Evolutionary conservation across 2,888 invertebrate species (phyloP), one percentile per base, ranked within the genome.

Genomic region (Taphrorychus bicolor): DNA sequence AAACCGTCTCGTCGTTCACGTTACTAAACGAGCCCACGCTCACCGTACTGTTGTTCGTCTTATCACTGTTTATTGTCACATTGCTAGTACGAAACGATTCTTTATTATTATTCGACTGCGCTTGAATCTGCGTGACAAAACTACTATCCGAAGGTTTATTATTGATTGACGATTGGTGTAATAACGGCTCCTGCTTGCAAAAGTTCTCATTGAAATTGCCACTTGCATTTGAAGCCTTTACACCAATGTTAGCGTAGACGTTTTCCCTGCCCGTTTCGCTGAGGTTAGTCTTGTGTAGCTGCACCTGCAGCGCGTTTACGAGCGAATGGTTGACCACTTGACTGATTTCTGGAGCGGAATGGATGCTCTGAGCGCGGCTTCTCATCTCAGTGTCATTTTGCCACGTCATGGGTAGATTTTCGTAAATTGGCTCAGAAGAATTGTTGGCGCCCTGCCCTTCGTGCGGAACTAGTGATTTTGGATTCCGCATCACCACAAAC

Each of bases 321-420:
- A 80, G 73, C 2, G 77, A 70, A 63, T 78, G 78, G 66, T 79
- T 79, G 21, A 80, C 72, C 14, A 79, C 79, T 69, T 80, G 80
- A 65, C 79, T 80, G 59, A 83, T 82, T 73, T 90, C 89, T 5
- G 90, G 90, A 0, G 91, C 90, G 0, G 91, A 90, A 53, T 91
- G 91, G 22, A 91, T 85, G 72, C 91, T 91, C 32, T 89, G 89
- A 2, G 91, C 89, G 32, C 88, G 80, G 52, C 81, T 82, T 51
- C 84, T 78, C 74, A 80, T 80, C 66, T 80, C 79, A 5, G 18
- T 16, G 5, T 57, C 57, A 51, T 78, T 79, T 71, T 86, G 86
- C 88, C 89, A 90, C 0, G 91, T 89, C 22, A 91, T 78, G 0
- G 91, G 92, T 5, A 93, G 90, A 79, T 93, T 93, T 76, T 93